Evolutionary conservation across 2,888 invertebrate species (phyloP), one percentile per base, ranked within the genome.

Genomic region (Fissipunctia ypsillon): DNA sequence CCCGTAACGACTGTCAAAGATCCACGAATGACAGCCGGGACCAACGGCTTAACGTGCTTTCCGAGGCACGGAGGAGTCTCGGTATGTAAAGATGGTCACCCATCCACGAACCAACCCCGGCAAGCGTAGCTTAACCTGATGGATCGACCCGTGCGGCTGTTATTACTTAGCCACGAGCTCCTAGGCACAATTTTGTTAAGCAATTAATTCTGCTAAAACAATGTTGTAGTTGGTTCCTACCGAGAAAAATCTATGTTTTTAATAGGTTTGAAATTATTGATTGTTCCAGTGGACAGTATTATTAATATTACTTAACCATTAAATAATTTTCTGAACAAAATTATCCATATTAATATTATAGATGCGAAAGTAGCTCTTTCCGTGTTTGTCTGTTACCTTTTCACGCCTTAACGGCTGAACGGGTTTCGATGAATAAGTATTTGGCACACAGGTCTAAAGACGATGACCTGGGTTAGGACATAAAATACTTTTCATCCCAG

Each of bases 341-440:
- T 3, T 48, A 50, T 57, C 31, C 31, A 56, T 22, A 31, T 22
- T 31, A 22, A 35, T 28, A 19, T 31, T 57, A 22, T 57, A 57
- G 14, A 59, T 22, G 22, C 31, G 31, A 31, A 31, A 57, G 12
- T 31, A 31, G 12, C 3, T 57, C 31, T 12, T 2, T 31, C 31
- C 12, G 31, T n/a, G n/a, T n/a, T n/a, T n/a, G n/a, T 31, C 9
- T 19, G 28, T 57, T 31, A 35, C 35, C n/a, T n/a, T 35, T 59
- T 59, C 35, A 59, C n/a, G n/a, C 9, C 22, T 56, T 35, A 16
- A 59, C 16, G n/a, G 16, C n/a, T 35, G 31, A n/a, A n/a, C n/a
- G 35, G 59, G n/a, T 59, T n/a, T 16, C n/a, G 1, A n/a, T 35
- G n/a, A 59, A 59, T 59, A n/a, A n/a, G n/a, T n/a, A 59, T 59